phyloP scores from a whole-genome alignment of 2,888 invertebrate species.

The Vanessa cardui region DNA sequence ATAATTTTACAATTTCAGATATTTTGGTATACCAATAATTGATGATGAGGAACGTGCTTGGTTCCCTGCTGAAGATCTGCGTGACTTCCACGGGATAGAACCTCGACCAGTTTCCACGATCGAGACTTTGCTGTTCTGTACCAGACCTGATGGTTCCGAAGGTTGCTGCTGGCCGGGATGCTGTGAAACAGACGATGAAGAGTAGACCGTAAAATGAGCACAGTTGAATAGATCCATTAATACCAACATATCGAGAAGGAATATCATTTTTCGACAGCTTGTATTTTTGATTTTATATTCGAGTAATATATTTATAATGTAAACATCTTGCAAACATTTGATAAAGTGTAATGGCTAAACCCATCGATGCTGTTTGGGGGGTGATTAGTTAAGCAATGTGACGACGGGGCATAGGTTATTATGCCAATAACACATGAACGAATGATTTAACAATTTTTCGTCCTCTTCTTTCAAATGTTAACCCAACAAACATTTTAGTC shows the following conservation, averaged over 20 bases:
- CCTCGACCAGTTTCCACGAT: constrained; percentile 87
- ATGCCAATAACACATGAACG: no score
- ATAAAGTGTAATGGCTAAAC: no score
- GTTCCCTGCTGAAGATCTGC: constrained; percentile 94
- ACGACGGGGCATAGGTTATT: no score
- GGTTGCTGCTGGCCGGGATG: constrained; percentile 89
- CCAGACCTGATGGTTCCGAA: constrained; percentile 91
- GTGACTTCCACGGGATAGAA: constrained; percentile 94
- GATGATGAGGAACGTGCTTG: constrained; percentile 95
- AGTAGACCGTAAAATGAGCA: constrained; percentile 47
- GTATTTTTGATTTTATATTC: not conserved
- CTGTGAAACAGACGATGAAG: constrained; percentile 77
- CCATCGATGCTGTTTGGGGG: no score
- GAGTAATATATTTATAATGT: no score
- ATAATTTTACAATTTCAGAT: constrained; percentile 77
- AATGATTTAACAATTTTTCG: no score
- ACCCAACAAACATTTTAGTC: no score
- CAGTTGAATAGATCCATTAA: not conserved
- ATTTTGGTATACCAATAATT: constrained; percentile 90
- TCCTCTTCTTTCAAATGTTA: no score
- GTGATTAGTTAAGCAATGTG: no score
- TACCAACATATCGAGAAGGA: not conserved
- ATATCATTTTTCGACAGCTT: not conserved
- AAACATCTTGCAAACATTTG: no score
- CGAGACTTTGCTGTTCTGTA: constrained; percentile 92